Evolutionary conservation across 1,140 invertebrate species (phyloP).

Genomic region (Drosophila parabipectinata): DNA sequence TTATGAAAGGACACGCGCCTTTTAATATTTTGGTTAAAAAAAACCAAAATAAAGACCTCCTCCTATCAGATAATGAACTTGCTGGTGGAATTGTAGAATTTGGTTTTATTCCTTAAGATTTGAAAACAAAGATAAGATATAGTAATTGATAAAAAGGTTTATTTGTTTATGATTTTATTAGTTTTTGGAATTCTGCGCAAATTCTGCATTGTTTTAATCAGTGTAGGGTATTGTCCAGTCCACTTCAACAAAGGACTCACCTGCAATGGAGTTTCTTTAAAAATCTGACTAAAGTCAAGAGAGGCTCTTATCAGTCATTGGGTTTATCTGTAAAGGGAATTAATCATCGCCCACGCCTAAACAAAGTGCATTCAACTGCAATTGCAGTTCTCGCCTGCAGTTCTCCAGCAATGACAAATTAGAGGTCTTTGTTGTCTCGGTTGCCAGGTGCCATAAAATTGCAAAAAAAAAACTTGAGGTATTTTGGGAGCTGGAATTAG

Average conservation of each 20-base stretch:
- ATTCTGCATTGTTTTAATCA: neutral
- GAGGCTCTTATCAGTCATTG: constrained; percentile 35
- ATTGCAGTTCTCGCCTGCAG: constrained; percentile 1
- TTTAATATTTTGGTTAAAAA: too few species aligned
- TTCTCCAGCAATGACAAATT: constrained; percentile 13
- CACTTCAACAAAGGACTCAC: neutral
- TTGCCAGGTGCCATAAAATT: neutral
- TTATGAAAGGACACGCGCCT: too few species aligned
- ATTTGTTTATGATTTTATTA: neutral
- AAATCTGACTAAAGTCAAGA: neutral
- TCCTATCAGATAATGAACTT: too few species aligned
- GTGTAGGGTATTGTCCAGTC: neutral
- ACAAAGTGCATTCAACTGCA: constrained; percentile 57
- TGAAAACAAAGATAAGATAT: too few species aligned
- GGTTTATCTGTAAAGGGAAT: neutral
- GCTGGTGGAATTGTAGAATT: too few species aligned
- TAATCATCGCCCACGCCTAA: constrained; percentile 27
- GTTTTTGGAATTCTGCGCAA: neutral
- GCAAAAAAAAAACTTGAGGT: constrained; percentile 14
- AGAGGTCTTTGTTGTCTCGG: constrained; percentile 17
- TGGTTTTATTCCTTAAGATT: too few species aligned
- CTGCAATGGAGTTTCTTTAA: constrained; percentile 4
- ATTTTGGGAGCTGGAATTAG: constrained; percentile 14
- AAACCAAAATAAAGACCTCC: too few species aligned
- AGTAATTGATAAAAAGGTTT: neutral